phyloP scores from a whole-genome alignment of 2,888 invertebrate species.

The Thera obeliscata region DNA sequence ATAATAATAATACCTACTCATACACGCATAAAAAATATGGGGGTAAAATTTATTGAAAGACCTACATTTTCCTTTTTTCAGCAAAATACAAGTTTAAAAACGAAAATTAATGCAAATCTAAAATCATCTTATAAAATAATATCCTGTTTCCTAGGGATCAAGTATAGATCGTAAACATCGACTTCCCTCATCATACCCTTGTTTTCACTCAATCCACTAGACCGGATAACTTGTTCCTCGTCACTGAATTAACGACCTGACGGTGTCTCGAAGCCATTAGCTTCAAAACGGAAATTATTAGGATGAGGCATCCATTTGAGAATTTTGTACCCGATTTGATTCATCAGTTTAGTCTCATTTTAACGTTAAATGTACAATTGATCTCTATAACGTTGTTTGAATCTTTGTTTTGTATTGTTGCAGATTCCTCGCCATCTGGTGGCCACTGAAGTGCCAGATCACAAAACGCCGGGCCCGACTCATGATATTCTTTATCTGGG shows the following conservation, averaged over 20 bases:
- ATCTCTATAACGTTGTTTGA: neutral
- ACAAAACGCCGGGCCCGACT: conserved; percentile 93
- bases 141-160: neutral
- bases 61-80: too few species aligned
- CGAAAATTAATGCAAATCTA: too few species aligned
- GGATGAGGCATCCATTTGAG: conserved; percentile 5
- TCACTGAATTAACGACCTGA: conserved; percentile 35
- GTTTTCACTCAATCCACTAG: conserved; percentile 48
- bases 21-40: too few species aligned
- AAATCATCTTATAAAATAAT: too few species aligned
- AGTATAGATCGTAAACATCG: conserved; percentile 22
- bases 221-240: conserved; percentile 48
- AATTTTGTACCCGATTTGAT: conserved; percentile 6
- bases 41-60: too few species aligned
- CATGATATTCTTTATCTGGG: conserved; percentile 96
- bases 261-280: conserved; percentile 37
- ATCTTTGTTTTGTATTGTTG: conserved; percentile 67
- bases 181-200: conserved; percentile 24
- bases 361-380: too few species aligned
- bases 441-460: conserved; percentile 95
- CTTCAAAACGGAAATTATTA: conserved; percentile 7
- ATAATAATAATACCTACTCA: too few species aligned
- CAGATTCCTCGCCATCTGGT: conserved; percentile 98
- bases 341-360: neutral
- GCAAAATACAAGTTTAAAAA: too few species aligned